A percentile compares a stretch with the other conserved stretches of the same genome.
phyloP scores from a whole-genome alignment of 2,888 invertebrate genomes.

The Perizoma affinitatum region DNA sequence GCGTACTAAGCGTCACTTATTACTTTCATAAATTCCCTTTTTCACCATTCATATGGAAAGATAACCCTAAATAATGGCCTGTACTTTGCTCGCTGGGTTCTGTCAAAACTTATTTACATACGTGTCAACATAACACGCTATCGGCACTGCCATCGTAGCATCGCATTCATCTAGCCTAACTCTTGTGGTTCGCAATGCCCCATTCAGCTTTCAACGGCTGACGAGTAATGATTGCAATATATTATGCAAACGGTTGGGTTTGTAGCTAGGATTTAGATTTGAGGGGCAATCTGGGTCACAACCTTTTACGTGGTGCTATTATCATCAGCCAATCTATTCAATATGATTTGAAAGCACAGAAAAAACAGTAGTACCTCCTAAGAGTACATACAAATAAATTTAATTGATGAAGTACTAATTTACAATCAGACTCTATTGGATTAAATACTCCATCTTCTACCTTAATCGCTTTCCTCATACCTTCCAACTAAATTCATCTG shows the following conservation, averaged over 20 bases:
- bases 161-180: conserved; percentile 74
- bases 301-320: no score
- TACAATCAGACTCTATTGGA: no score
- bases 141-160: conserved; percentile 60
- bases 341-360: no score
- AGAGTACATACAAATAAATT: no score
- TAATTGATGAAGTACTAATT: no score
- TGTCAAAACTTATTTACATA: conserved; percentile 48
- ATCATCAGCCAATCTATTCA: no score
- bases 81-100: conserved; percentile 8
- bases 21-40: neutral
- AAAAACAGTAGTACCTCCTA: no score
- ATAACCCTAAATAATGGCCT: conserved; percentile 20
- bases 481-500: no score
- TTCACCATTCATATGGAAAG: neutral
- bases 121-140: conserved; percentile 61
- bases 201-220: conserved; percentile 58
- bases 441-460: no score
- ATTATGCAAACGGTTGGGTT: conserved; percentile 52
- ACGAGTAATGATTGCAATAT: conserved; percentile 61
- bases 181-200: conserved; percentile 64
- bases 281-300: conserved; percentile 6
- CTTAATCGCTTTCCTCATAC: no score
- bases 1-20: no score
- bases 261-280: conserved; percentile 15